Base-by-base conservation (phyloP, 2,113 vertebrate genomes). In the Phylloscopus trochilus region DNA sequence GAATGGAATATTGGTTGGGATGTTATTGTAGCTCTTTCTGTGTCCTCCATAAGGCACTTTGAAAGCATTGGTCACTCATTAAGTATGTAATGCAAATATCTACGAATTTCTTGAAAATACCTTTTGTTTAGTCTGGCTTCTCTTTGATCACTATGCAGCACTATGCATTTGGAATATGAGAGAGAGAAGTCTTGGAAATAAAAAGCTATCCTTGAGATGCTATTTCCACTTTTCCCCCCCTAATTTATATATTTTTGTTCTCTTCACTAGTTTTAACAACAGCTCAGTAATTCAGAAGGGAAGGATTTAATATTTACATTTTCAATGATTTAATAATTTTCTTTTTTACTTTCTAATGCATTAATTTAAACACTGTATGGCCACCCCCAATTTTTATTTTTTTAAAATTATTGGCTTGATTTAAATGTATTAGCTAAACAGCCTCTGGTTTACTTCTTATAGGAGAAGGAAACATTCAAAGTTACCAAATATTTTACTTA, bases 401-500 rank as follows among this genome's bases (percentile, higher is more conserved):
- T 93, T 81, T n/a, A n/a, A n/a, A 83, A 77, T 77, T 68, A 43
- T 58, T 77, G 41, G 3, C 39, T 91, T 86, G 13, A 91, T 92
- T 95, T 96, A 95, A 87, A 59, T 28, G 16, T 19, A 7, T 76
- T 91, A 78, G 49, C 46, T 90, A 78, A 62, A 89, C 11, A 87
- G 22, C 31, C 28, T 22, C 72, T 77, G 7, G 66, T 93, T 93
- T 93, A 37, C 44, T 73, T 96, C 69, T 89, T 74, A 28, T 56
- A 89, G 83, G 55, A 92, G 69, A 85, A 91, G 63, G 51, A 66
- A 82, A 51, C 28, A 26, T 92, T 92, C 47, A 66, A 79, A 87
- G 44, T 67, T 56, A 94, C 72, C 77, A 96, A 85, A 90, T 91
- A 79, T 94, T 97, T 96, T 90, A 85, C 63, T 95, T 94, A 41